A percentile compares a stretch with the other conserved stretches of the same genome.
Conservation (phyloP, 2,113 vertebrate species). For the Pseudorhombus dupliciocellatus region DNA sequence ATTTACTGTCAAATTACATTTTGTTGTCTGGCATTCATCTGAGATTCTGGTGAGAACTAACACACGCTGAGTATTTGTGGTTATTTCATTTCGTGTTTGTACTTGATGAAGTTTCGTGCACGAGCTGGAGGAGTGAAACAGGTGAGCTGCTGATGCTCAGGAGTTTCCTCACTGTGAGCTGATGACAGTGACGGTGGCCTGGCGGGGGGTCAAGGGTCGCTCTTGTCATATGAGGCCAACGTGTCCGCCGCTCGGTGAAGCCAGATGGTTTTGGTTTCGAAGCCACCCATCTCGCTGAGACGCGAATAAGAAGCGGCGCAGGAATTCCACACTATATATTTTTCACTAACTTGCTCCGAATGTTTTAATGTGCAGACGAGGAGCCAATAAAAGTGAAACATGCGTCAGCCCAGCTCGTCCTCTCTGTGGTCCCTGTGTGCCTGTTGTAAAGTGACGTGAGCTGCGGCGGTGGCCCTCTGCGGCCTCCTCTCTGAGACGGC, state of each 20-base stretch:
- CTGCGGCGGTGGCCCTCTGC: conserved; percentile 44
- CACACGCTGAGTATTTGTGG: neutral
- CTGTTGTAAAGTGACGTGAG: conserved; percentile 50
- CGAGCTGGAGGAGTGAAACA: neutral
- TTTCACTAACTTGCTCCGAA: conserved; percentile 2
- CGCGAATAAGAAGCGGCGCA: neutral
- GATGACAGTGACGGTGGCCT: conserved; percentile 1
- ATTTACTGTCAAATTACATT: neutral
- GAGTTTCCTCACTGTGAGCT: neutral
- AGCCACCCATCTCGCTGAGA: neutral
- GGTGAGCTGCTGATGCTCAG: neutral
- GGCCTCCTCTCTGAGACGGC: conserved; percentile 45
- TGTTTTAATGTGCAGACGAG: conserved; percentile 20
- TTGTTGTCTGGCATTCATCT: neutral
- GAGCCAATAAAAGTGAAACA: conserved; percentile 12
- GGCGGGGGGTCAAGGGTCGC: conserved; percentile 17
- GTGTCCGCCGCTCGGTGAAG: neutral
- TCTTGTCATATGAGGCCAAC: neutral
- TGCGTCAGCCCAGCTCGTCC: conserved; percentile 31
- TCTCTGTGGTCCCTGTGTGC: conserved; percentile 40
- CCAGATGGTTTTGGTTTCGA: conserved; percentile 3
- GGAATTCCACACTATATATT: conserved; percentile 4
- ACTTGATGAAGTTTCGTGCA: conserved; percentile 5
- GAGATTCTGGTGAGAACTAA: neutral
- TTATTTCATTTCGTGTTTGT: neutral